phyloP scores from a whole-genome alignment of 2,888 invertebrate species.

The Lamellibrachia satsuma region DNA sequence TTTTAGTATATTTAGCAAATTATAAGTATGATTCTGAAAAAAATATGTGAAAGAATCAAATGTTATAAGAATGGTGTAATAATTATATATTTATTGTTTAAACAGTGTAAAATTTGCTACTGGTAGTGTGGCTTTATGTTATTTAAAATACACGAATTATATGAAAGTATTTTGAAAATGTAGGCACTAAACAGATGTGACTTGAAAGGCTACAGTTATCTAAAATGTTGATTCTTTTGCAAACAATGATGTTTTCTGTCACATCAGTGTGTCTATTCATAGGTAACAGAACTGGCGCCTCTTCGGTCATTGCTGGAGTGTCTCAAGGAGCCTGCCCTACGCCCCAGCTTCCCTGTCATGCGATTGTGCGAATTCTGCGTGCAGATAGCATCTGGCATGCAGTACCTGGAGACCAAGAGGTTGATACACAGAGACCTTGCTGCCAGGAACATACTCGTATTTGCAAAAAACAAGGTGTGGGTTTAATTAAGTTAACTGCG shows the following conservation, averaged over 20 bases:
- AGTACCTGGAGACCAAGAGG: conserved; percentile 93
- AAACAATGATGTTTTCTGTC: too few species aligned
- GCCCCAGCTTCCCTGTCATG: conserved; percentile 90
- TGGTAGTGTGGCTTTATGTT: background rate
- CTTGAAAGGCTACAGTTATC: background rate
- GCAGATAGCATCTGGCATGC: conserved; percentile 77
- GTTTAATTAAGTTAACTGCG: background rate
- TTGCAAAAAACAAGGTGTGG: conserved; percentile 85
- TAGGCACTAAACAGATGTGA: background rate
- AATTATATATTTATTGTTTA: background rate
- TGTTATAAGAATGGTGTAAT: background rate
- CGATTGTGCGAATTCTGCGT: conserved; percentile 85
- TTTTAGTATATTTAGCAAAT: background rate
- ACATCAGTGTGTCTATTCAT: background rate
- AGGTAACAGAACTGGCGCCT: conserved; percentile 95
- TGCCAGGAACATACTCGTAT: conserved; percentile 96
- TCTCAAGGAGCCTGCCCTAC: conserved; percentile 88
- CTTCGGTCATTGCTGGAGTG: conserved; percentile 93
- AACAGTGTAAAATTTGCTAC: background rate
- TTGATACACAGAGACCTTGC: conserved; percentile 97
- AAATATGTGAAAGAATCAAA: background rate
- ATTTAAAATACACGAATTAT: background rate
- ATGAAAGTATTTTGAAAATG: background rate
- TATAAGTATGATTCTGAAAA: background rate
- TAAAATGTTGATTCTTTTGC: too few species aligned